phyloP scores from a whole-genome alignment of 2,113 vertebrate species.

The Lagenorhynchus albirostris region DNA sequence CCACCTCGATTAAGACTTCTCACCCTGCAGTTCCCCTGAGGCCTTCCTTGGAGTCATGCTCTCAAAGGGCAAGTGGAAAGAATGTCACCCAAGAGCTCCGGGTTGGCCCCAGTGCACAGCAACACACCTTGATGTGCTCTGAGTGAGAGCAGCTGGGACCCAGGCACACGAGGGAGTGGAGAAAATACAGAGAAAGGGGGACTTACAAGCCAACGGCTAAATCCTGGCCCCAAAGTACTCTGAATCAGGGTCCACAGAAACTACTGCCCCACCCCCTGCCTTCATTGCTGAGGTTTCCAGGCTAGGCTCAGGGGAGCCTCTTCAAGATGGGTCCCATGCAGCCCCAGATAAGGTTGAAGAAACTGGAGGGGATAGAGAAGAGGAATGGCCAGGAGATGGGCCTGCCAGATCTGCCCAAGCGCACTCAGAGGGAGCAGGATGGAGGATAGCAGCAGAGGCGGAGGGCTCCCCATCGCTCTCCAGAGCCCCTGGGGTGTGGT shows the following conservation, averaged over 20 bases:
- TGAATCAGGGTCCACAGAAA: neutral
- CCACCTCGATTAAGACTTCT: slow-evolving; percentile 63
- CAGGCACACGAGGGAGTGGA: neutral
- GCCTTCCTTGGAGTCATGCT: neutral
- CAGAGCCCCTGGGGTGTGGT: neutral
- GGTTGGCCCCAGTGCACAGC: neutral
- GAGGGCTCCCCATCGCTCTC: neutral
- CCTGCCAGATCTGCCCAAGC: neutral
- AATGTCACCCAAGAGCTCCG: neutral
- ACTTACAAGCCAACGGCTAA: neutral
- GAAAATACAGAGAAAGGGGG: neutral
- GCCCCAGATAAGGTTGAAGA: neutral
- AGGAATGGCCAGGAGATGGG: neutral
- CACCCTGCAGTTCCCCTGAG: neutral
- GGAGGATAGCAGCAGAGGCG: neutral
- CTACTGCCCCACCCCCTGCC: neutral
- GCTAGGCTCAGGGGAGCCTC: neutral
- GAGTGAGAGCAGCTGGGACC: neutral
- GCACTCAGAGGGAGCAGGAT: neutral
- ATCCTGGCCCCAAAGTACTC: neutral
- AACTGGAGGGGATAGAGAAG: neutral
- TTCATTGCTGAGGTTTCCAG: neutral
- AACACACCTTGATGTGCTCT: neutral
- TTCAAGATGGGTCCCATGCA: neutral
- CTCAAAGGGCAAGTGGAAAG: neutral